These are phyloP conservation scores for Chelonia mydas DNA, from an alignment of 2,797 vertebrate genomes.

Conservation along the genomic window DNA sequence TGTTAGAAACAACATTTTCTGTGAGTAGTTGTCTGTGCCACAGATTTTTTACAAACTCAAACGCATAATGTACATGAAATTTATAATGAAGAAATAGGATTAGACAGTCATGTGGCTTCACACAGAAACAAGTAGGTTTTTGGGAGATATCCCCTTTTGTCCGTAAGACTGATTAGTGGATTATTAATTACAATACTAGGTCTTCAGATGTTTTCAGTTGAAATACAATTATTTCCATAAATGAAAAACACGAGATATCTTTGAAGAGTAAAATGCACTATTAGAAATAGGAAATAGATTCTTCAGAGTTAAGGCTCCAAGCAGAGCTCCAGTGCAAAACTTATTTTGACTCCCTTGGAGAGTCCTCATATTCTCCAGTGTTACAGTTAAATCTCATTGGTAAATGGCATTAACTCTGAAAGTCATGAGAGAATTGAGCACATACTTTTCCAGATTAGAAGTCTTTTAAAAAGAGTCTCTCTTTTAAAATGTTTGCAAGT, in stretches of 20 bases:
- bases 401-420: neutral
- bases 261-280: neutral
- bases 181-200: neutral
- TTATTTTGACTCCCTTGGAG: neutral
- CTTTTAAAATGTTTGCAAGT: neutral
- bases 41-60: conserved; percentile 3
- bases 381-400: neutral
- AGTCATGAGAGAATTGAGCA: neutral
- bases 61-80: fast-evolving
- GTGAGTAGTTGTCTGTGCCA: neutral
- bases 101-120: neutral
- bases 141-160: neutral
- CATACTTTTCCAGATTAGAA: neutral
- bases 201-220: neutral
- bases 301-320: neutral
- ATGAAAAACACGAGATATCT: neutral
- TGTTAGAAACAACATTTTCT: neutral
- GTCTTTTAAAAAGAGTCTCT: neutral
- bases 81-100: neutral
- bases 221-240: neutral
- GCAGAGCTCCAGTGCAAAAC: neutral
- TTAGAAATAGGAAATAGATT: neutral
- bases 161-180: neutral
- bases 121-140: neutral
- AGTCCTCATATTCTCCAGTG: neutral